Base-by-base conservation (phyloP, 2,888 invertebrate species). In the Calliopum simillimum region DNA sequence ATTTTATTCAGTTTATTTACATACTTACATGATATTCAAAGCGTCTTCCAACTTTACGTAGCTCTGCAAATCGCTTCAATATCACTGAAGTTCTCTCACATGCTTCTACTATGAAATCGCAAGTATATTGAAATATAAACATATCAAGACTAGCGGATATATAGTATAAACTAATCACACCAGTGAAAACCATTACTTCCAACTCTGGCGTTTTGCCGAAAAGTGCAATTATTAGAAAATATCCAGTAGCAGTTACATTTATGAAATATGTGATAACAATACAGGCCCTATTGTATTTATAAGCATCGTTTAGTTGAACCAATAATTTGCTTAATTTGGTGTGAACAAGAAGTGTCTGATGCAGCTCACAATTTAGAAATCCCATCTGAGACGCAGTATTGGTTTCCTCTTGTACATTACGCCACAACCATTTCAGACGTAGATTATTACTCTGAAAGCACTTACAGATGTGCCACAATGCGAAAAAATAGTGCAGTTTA, bases 11-110 rank as follows among this genome's bases (percentile, higher is more conserved):
- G 4, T 33, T 33, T 1, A 33, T 33, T 33, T 6, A 33, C 33
- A 6, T 21, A 21, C 25, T 56, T 14, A 59, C 59, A 11, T n/a
- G 16, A 11, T 19, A 19, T 19, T 43, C 23, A 12, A 53, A 14
- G 0, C 13, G 21, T 23, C 13, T 23, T 2, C 19, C 53, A 21
- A 23, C 5, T 14, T 1, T 2, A 5, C 16, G 13, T 43, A 33
- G 4, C 11, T 11, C 59, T 13, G 19, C 1, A 13, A 41, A 59
- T 16, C 19, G 16, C 8, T 41, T 25, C 41, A 59, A 12, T 33
- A 59, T 59, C 8, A 16, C 16, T 41, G 59, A 43, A n/a, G 59
- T 59, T 43, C 41, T 19, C 12, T n/a, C 8, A 59, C 59, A 41
- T n/a, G 43, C 59, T 4, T n/a, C 6, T 1, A 41, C 0, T 8